phyloP scores from a whole-genome alignment of 2,888 invertebrate species.

The Heliconius ethilla region DNA sequence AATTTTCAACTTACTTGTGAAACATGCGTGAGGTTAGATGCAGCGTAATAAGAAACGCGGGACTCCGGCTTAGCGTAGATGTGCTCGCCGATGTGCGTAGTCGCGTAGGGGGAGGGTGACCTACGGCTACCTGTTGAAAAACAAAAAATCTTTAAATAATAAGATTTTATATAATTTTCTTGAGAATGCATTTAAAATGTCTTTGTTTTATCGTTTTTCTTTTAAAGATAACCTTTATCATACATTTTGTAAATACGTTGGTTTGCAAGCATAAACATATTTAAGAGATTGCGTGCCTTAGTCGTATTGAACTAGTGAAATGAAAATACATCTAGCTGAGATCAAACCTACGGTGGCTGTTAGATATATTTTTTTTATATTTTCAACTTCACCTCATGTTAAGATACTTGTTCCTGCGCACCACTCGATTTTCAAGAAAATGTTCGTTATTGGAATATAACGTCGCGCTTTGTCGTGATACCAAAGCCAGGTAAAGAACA shows the following conservation, averaged over 20 bases:
- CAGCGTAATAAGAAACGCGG: slow-evolving; percentile 88
- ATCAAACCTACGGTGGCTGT: background rate
- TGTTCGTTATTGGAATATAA: too few species aligned
- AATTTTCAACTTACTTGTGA: slow-evolving; percentile 80
- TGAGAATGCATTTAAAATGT: background rate
- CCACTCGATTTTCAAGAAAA: too few species aligned
- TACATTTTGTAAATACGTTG: background rate
- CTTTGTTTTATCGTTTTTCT: background rate
- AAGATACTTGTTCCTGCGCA: too few species aligned
- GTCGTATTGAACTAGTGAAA: background rate
- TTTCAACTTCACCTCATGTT: background rate
- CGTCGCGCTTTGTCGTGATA: too few species aligned
- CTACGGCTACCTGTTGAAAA: slow-evolving; percentile 67
- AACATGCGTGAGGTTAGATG: slow-evolving; percentile 88
- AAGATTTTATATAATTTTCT: background rate
- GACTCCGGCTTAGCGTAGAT: slow-evolving; percentile 84
- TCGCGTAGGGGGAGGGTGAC: slow-evolving; percentile 88
- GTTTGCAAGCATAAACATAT: background rate
- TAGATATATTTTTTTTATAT: background rate
- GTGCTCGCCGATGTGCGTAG: slow-evolving; percentile 83
- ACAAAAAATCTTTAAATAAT: too few species aligned
- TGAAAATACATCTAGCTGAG: background rate
- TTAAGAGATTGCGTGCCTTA: background rate
- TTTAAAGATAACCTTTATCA: too few species aligned
- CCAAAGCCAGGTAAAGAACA: background rate